Conservation (phyloP, 2,888 invertebrate genomes). For the Crepidodera aurea region DNA sequence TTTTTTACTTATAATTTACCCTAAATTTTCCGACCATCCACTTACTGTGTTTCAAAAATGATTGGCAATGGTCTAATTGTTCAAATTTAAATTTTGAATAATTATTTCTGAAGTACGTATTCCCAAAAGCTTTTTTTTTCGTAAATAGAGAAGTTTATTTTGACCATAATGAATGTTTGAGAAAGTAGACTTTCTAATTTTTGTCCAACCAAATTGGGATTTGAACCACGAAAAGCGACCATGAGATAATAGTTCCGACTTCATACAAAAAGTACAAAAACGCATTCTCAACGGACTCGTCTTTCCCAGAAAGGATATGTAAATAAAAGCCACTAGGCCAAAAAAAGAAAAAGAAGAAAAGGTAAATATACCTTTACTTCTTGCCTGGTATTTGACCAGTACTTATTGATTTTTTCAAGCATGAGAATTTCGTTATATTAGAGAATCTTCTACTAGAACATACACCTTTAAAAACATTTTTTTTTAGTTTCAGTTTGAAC, state of each 20-base stretch:
- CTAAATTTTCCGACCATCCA: too few relatives aligned
- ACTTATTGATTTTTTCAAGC: neutral
- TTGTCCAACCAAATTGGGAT: neutral
- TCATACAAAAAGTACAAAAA: conserved; percentile 25
- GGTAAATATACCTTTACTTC: conserved; percentile 7
- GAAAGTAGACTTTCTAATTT: neutral
- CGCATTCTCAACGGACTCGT: conserved; percentile 26
- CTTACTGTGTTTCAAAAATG: too few relatives aligned
- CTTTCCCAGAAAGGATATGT: conserved; percentile 30
- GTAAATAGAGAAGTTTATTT: too few relatives aligned
- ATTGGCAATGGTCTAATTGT: too few relatives aligned
- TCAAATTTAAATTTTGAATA: too few relatives aligned
- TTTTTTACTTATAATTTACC: too few relatives aligned
- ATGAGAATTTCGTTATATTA: neutral
- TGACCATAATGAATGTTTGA: too few relatives aligned
- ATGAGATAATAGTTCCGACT: conserved; percentile 23
- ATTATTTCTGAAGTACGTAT: too few relatives aligned
- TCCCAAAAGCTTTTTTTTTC: too few relatives aligned
- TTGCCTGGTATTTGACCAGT: neutral
- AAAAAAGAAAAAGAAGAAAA: conserved; percentile 10
- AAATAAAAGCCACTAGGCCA: conserved; percentile 28
- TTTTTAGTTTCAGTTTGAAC: too few relatives aligned
- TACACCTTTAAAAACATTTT: too few relatives aligned
- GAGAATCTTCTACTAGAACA: too few relatives aligned
- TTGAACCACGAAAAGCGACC: neutral